phyloP scores from a whole-genome alignment of 2,888 invertebrate genomes.

The Bugula neritina region DNA sequence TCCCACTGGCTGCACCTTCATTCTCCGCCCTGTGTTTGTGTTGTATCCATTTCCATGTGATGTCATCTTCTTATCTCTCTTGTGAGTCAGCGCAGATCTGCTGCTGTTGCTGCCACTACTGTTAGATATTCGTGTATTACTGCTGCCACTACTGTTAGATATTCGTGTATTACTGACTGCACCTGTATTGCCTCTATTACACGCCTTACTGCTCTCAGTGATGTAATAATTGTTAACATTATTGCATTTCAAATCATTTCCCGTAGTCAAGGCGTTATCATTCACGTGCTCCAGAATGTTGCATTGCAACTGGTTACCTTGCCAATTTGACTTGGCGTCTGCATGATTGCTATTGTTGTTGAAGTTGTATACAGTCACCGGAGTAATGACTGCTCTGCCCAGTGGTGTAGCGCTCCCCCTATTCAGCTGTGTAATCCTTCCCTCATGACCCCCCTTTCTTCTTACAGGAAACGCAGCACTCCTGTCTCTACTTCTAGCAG shows the following conservation, averaged over 20 bases:
- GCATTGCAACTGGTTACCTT: neutral
- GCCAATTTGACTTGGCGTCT: neutral
- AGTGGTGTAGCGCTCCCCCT: neutral
- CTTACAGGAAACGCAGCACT: too few relatives aligned
- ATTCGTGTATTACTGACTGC: neutral
- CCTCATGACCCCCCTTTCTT: neutral
- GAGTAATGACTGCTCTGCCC: neutral
- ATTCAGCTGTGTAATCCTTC: neutral
- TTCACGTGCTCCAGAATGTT: conserved; percentile 1
- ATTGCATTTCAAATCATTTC: neutral
- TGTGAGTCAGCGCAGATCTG: neutral
- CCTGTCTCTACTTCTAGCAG: too few relatives aligned
- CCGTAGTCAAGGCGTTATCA: conserved; percentile 19
- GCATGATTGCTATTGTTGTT: conserved; percentile 2
- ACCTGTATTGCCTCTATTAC: neutral
- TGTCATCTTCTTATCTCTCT: neutral
- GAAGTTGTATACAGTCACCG: conserved; percentile 3
- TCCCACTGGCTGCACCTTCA: conserved; percentile 7
- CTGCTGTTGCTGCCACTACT: neutral
- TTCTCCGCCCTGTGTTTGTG: neutral
- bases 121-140: neutral
- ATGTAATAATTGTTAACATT: conserved; percentile 1
- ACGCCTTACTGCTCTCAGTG: neutral
- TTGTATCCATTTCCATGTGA: neutral
- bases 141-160: neutral